phyloP scores from a whole-genome alignment of 1,140 invertebrate species.

The Megalopta genalis region DNA sequence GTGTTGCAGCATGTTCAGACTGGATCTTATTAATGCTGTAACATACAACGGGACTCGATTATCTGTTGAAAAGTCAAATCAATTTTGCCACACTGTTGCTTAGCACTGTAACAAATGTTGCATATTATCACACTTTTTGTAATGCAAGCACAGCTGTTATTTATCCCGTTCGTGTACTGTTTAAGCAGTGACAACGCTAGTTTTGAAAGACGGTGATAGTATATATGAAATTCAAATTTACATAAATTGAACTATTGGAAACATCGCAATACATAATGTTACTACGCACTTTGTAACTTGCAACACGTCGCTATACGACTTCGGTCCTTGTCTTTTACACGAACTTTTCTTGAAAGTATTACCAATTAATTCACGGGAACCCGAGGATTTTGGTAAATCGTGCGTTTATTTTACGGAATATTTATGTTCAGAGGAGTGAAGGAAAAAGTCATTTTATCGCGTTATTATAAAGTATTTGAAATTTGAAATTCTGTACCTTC shows the following conservation, averaged over 20 bases:
- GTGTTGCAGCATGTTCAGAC: neutral
- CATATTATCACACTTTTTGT: neutral
- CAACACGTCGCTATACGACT: conserved; percentile 1
- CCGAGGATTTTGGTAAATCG: neutral
- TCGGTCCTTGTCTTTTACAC: conserved; percentile 18
- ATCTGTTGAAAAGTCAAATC: neutral
- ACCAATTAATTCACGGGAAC: neutral
- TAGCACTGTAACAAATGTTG: neutral
- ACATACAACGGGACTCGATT: neutral
- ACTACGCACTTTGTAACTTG: conserved; percentile 38
- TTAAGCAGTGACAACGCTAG: neutral
- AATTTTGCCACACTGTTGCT: neutral
- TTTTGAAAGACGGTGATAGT: neutral
- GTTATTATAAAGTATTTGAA: neutral
- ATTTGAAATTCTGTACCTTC: conserved; percentile 1
- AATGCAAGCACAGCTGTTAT: neutral
- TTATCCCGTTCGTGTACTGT: neutral
- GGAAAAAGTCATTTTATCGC: neutral
- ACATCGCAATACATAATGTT: conserved; percentile 66
- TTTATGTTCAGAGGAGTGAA: conserved; percentile 4
- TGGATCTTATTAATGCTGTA: neutral
- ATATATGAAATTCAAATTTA: conserved; percentile 9
- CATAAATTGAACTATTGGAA: conserved; percentile 43
- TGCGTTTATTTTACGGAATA: neutral
- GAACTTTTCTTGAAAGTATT: conserved; percentile 10